Conservation (phyloP, 2,113 vertebrate genomes). For the Protobothrops mucrosquamatus region DNA sequence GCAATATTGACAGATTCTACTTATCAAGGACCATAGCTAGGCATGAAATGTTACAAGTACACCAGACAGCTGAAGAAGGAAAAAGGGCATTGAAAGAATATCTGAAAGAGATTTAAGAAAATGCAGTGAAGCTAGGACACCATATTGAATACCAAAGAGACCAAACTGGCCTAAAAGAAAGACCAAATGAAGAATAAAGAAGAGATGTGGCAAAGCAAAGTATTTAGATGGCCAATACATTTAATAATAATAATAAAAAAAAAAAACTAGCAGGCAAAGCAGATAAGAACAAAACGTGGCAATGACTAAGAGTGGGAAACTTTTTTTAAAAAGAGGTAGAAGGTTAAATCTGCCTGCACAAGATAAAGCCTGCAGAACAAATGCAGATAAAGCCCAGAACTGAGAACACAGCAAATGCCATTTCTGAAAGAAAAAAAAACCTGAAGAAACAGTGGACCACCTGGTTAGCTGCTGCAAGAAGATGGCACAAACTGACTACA, state of each 20-base stretch:
- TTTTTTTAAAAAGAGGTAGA: neutral
- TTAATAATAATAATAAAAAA: neutral
- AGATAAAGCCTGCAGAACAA: neutral
- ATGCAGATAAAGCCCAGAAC: neutral
- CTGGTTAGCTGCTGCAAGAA: no score
- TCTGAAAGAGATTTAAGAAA: neutral
- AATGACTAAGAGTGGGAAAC: neutral
- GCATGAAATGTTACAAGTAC: neutral
- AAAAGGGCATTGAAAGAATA: neutral
- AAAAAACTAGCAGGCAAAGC: neutral
- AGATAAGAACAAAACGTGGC: neutral
- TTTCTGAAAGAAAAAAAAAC: neutral
- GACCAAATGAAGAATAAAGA: neutral
- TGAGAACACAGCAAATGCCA: neutral
- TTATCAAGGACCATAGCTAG: neutral
- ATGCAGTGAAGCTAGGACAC: neutral
- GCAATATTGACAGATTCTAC: neutral
- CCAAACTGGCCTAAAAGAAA: neutral
- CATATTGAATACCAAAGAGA: neutral
- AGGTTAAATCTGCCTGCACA: neutral
- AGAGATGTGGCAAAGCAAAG: neutral
- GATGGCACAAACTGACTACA: neutral
- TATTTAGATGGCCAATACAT: neutral
- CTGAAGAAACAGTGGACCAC: neutral
- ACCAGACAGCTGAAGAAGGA: neutral